A percentile compares a stretch with the other conserved stretches of the same genome.
These are phyloP conservation scores for Theocolax elegans DNA, from an alignment of 1,140 invertebrate genomes.

Conservation along the genomic window DNA sequence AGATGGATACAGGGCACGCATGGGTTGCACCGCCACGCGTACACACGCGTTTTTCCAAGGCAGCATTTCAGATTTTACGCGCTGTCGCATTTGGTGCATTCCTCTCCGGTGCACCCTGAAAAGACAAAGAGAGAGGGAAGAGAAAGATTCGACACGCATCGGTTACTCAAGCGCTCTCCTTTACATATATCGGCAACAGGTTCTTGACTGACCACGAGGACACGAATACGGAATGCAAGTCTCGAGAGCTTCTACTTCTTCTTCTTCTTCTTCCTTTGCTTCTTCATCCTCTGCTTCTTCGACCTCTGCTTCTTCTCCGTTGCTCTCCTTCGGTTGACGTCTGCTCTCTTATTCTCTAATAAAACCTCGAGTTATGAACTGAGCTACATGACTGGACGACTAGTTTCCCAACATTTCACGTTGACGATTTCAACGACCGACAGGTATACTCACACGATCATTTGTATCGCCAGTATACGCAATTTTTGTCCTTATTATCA, in stretches of 20 bases:
- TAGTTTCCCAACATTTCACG: constrained; percentile 19
- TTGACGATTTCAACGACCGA: background rate
- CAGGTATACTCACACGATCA: too few relatives aligned
- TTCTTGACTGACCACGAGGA: background rate
- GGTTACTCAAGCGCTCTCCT: background rate
- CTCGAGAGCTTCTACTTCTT: too few relatives aligned
- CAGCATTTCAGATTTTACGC: constrained; percentile 56
- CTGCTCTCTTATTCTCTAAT: background rate
- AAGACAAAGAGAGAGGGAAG: too few relatives aligned
- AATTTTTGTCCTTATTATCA: too few relatives aligned
- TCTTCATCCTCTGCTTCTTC: too few relatives aligned
- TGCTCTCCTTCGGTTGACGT: background rate
- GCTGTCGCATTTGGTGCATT: constrained; percentile 54
- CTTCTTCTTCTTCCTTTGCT: too few relatives aligned
- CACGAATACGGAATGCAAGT: too few relatives aligned
- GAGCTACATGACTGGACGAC: background rate
- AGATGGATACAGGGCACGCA: background rate
- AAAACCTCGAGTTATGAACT: background rate
- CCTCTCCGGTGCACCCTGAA: background rate
- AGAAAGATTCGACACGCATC: constrained; percentile 22
- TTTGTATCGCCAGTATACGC: too few relatives aligned
- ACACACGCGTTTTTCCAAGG: constrained; percentile 24
- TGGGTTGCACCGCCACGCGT: background rate
- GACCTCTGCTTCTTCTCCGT: background rate
- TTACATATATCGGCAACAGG: constrained; percentile 24